Percentiles rank a stretch among this genome's conserved stretches.
These are phyloP conservation scores for Neoniphon sammara DNA, from an alignment of 2,797 vertebrate species.

Conservation along the genomic window DNA sequence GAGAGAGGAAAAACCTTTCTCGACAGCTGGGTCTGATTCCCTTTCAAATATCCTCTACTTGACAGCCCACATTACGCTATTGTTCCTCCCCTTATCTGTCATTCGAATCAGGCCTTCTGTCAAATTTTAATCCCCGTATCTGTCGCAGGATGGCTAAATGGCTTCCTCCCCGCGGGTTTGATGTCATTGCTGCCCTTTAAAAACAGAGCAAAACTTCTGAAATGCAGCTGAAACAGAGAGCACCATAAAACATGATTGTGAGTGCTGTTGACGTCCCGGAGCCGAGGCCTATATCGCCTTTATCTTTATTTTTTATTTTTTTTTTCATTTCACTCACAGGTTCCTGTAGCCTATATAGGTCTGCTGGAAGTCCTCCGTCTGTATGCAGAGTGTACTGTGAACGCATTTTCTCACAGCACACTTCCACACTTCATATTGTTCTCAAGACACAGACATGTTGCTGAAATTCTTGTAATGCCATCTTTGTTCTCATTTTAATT, in stretches of 20 bases:
- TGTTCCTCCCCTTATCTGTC: conserved; percentile 71
- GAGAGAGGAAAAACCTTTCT: conserved; percentile 43
- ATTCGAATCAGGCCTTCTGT: conserved; percentile 61
- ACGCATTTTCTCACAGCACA: neutral
- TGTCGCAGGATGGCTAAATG: conserved; percentile 60
- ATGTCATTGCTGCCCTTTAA: conserved; percentile 72
- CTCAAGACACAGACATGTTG: neutral
- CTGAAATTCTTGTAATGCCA: neutral
- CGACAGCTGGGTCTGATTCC: conserved; percentile 63
- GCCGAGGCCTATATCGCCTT: conserved; percentile 35
- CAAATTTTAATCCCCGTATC: conserved; percentile 68
- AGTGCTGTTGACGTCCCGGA: conserved; percentile 48
- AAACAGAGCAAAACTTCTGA: conserved; percentile 51
- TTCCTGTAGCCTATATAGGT: conserved; percentile 5
- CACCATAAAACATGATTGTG: conserved; percentile 37
- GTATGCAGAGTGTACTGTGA: neutral
- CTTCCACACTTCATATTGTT: neutral
- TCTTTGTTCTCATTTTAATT: no score
- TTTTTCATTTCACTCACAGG: conserved; percentile 35
- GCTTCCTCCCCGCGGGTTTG: conserved; percentile 57
- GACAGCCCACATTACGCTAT: conserved; percentile 61
- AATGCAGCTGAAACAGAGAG: conserved; percentile 46
- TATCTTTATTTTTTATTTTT: conserved; percentile 29
- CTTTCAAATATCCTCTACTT: conserved; percentile 65
- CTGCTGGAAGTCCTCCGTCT: conserved; percentile 27